These are phyloP conservation scores for Microlaimidae sp. DNA, from an alignment of 2,888 invertebrate species.

Conservation along the genomic window DNA sequence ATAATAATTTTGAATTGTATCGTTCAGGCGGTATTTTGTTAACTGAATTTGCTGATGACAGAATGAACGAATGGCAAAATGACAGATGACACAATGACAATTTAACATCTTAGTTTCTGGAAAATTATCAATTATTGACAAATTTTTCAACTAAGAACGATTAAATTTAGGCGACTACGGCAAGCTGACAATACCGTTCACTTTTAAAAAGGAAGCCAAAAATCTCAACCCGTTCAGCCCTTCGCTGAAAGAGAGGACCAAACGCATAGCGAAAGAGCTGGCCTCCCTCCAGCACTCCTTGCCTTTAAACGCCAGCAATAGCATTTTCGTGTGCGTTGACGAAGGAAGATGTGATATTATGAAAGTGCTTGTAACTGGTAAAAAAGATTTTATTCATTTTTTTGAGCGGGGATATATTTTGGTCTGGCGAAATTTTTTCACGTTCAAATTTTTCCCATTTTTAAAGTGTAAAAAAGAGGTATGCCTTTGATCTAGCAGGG, in stretches of 20 bases:
- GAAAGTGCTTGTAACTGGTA: slow-evolving; percentile 18
- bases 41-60: no score
- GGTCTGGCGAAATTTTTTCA: no score
- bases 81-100: no score
- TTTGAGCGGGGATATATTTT: no score
- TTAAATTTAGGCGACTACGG: slow-evolving; percentile 23
- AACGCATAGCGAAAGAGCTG: slow-evolving; percentile 28
- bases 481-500: no score
- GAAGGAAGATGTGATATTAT: slow-evolving; percentile 30
- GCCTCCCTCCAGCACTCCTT: slow-evolving; percentile 30
- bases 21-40: no score
- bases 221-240: slow-evolving; percentile 30
- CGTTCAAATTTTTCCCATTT: no score
- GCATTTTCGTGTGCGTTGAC: slow-evolving; percentile 33
- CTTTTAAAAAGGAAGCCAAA: slow-evolving; percentile 31
- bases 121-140: neutral
- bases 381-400: no score
- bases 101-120: neutral
- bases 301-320: slow-evolving; percentile 27
- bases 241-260: slow-evolving; percentile 26
- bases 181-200: slow-evolving; percentile 23
- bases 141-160: neutral
- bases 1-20: no score
- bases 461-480: no score
- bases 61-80: no score